Evolutionary conservation across 2,797 vertebrate species (phyloP).

Genomic region (Melanotaenia boesemani): DNA sequence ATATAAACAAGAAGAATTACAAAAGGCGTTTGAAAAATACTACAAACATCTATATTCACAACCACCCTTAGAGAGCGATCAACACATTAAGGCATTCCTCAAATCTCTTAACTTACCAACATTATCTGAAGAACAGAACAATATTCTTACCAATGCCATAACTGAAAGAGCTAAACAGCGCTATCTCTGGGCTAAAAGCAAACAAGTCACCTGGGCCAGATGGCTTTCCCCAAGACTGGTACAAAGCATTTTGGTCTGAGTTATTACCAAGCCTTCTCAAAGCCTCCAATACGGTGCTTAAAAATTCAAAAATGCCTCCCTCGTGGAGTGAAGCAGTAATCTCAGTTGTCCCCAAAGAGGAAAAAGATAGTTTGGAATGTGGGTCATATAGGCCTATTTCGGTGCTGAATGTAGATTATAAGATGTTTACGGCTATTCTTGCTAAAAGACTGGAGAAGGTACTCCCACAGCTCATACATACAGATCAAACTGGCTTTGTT

Average conservation of each 20-base stretch:
- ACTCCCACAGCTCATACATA: too few relatives aligned
- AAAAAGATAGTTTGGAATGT: too few relatives aligned
- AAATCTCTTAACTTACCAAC: not conserved
- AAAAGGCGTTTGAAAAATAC: constrained; percentile 1
- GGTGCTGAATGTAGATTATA: too few relatives aligned
- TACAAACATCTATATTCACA: not conserved
- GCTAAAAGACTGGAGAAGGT: too few relatives aligned
- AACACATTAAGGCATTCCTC: not conserved
- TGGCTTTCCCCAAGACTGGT: not conserved
- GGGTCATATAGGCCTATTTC: too few relatives aligned
- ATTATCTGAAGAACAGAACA: too few relatives aligned
- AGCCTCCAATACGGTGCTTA: not conserved
- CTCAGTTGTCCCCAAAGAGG: not conserved
- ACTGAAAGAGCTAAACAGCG: not conserved
- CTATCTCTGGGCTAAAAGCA: not conserved
- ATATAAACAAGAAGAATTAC: constrained; percentile 1
- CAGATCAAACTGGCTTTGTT: too few relatives aligned
- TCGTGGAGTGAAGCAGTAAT: not conserved
- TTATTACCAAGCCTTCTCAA: not conserved
- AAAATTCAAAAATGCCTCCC: not conserved
- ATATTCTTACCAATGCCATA: too few relatives aligned
- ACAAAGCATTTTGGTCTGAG: not conserved
- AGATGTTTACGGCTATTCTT: too few relatives aligned
- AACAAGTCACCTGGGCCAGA: not conserved
- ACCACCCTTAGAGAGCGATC: not conserved